Conservation (phyloP, 2,113 vertebrate species). For the Cyphomyrus discorhynchus region DNA sequence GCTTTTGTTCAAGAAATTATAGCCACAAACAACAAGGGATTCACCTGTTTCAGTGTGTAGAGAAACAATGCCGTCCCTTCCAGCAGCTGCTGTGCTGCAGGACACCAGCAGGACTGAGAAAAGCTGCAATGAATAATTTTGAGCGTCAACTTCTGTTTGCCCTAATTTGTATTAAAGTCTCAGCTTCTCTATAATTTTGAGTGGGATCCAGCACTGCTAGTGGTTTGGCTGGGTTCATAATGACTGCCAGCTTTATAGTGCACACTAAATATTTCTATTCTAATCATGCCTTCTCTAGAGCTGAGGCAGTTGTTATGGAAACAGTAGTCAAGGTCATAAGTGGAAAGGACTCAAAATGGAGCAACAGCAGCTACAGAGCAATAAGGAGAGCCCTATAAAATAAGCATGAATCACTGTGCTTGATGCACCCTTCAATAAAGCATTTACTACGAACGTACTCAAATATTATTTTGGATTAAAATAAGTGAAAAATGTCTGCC, state of each 20-base stretch:
- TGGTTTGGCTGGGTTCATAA: neutral
- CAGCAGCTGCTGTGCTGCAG: neutral
- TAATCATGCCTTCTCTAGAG: conserved; percentile 19
- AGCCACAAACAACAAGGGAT: neutral
- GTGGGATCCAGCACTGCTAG: neutral
- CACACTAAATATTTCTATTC: conserved; percentile 20
- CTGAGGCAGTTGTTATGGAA: conserved; percentile 24
- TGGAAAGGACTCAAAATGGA: conserved; percentile 16
- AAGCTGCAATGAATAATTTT: neutral
- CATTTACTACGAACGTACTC: neutral
- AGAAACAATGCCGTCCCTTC: neutral
- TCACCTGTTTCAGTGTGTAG: neutral
- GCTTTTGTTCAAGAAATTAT: neutral
- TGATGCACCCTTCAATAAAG: neutral
- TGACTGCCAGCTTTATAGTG: conserved; percentile 2
- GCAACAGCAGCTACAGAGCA: neutral
- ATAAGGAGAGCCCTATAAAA: neutral
- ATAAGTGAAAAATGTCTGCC: neutral
- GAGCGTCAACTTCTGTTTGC: neutral
- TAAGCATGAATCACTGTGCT: neutral
- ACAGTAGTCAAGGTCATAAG: conserved; percentile 25
- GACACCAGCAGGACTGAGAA: neutral
- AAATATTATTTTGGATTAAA: neutral
- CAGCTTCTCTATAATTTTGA: neutral
- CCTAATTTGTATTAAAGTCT: neutral